Conservation (phyloP, 2,888 invertebrate species). For the Cataglyphis albicans region DNA sequence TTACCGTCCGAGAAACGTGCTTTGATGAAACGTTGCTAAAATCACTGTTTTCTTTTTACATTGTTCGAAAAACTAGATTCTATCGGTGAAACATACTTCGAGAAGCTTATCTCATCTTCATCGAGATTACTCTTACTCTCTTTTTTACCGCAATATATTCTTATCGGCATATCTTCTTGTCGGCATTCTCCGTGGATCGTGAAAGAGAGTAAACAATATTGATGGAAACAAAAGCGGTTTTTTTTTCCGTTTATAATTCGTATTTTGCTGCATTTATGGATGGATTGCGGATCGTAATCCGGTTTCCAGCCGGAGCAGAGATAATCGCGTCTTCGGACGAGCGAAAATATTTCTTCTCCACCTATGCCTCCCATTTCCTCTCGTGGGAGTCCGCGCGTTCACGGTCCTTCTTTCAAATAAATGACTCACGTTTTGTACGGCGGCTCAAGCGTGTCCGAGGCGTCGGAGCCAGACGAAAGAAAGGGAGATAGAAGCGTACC, state of each 20-base stretch:
- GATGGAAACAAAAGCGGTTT: conserved; percentile 14
- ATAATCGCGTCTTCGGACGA: conserved; percentile 44
- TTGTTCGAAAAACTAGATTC: conserved; percentile 5
- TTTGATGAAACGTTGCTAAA: background rate
- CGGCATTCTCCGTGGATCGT: background rate
- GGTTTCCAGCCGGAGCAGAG: conserved; percentile 23
- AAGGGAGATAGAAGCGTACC: conserved; percentile 58
- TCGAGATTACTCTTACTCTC: conserved; percentile 40
- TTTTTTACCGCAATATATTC: conserved; percentile 19
- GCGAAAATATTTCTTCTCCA: conserved; percentile 55
- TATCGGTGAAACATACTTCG: background rate
- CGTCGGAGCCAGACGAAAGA: conserved; percentile 60
- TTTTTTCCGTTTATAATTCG: background rate
- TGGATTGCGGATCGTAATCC: background rate
- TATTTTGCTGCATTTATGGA: conserved; percentile 31
- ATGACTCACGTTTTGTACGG: conserved; percentile 63
- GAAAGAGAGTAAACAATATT: conserved; percentile 24
- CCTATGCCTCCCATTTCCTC: conserved; percentile 54
- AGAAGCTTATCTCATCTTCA: conserved; percentile 22
- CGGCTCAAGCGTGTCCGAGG: conserved; percentile 56
- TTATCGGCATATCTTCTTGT: too few species aligned
- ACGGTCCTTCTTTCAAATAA: conserved; percentile 63
- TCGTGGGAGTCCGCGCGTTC: conserved; percentile 59
- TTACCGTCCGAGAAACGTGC: background rate
- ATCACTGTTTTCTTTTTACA: conserved; percentile 7